Evolutionary conservation across 2,888 invertebrate genomes (phyloP).

Genomic region (Tipula helvola): DNA sequence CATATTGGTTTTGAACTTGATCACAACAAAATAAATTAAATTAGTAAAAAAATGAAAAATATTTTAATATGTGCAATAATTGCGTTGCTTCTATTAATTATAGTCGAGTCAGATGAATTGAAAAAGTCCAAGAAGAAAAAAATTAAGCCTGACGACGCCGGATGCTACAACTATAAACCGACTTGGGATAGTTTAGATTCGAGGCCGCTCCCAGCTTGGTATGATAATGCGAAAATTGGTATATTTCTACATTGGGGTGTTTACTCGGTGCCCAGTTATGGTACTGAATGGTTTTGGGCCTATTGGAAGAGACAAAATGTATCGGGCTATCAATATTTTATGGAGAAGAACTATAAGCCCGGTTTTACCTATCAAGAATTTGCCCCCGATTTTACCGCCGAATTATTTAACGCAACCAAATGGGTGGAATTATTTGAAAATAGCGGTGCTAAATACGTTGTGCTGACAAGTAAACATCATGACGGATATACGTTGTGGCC

Average conservation of each 20-base stretch:
- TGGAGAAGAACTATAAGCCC: constrained; percentile 72
- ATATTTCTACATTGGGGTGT: constrained; percentile 94
- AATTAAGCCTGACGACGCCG: background rate
- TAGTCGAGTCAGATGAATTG: background rate
- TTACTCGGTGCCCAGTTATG: constrained; percentile 77
- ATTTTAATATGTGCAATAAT: background rate
- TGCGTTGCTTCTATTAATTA: background rate
- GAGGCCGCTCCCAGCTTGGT: constrained; percentile 76
- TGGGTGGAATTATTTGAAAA: constrained; percentile 75
- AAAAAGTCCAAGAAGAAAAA: constrained; percentile 5
- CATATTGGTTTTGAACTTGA: too few species aligned
- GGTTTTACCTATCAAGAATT: constrained; percentile 87
- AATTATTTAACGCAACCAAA: constrained; percentile 70
- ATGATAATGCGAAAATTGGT: constrained; percentile 74
- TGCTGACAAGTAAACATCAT: constrained; percentile 79
- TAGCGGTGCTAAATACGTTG: constrained; percentile 79
- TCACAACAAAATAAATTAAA: too few species aligned
- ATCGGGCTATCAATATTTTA: constrained; percentile 46
- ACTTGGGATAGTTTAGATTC: constrained; percentile 76
- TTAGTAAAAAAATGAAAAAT: background rate
- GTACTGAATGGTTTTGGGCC: constrained; percentile 87
- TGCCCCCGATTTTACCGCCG: constrained; percentile 75
- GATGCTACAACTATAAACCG: constrained; percentile 41
- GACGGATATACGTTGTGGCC: constrained; percentile 79
- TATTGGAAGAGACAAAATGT: constrained; percentile 55